A percentile compares a stretch with the other conserved stretches of the same genome.
Evolutionary conservation across 2,888 invertebrate genomes (phyloP).

Genomic region (Leptinotarsa juncta): DNA sequence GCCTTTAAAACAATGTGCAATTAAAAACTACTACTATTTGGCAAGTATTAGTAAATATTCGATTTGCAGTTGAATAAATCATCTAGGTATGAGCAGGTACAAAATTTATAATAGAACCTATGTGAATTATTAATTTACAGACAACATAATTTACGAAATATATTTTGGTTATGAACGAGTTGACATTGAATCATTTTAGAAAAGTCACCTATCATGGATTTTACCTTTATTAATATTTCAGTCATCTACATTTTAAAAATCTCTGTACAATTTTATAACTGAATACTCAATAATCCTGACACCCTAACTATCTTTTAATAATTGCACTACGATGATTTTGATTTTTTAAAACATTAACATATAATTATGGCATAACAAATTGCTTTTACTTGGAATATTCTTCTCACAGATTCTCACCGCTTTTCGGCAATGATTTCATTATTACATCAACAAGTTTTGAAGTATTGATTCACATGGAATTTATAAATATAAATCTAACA

Average conservation of each 20-base stretch:
- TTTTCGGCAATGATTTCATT: too few relatives aligned
- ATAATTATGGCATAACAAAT: slow-evolving; percentile 6
- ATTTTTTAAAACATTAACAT: slow-evolving; percentile 26
- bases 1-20: too few relatives aligned
- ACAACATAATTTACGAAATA: background rate
- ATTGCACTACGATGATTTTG: slow-evolving; percentile 48
- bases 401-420: background rate
- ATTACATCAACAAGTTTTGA: too few relatives aligned
- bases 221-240: slow-evolving; percentile 58
- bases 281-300: slow-evolving; percentile 24
- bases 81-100: too few relatives aligned
- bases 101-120: too few relatives aligned
- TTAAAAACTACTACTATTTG: too few relatives aligned
- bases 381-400: background rate
- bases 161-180: background rate
- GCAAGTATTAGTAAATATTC: too few relatives aligned
- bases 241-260: slow-evolving; percentile 61
- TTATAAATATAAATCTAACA: too few relatives aligned
- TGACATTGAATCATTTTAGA: slow-evolving; percentile 19
- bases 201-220: slow-evolving; percentile 44
- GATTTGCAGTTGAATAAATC: too few relatives aligned
- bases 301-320: slow-evolving; percentile 45
- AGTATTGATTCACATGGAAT: too few relatives aligned
- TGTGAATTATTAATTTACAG: background rate
- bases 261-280: slow-evolving; percentile 56